Evolutionary conservation across 2,113 vertebrate genomes (phyloP).

Genomic region (human (Homo sapiens)): GRCh38 chr17:47699001-47699500

Average conservation of each 20-base stretch:
- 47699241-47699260: background rate
- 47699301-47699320: constrained; percentile 77
- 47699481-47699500: constrained; percentile 91
- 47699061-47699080: background rate
- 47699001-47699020: constrained; percentile 68
- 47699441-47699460: constrained; percentile 92
- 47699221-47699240: background rate
- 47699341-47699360: constrained; percentile 90
- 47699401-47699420: constrained; percentile 92
- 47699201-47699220: background rate
- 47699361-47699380: constrained; percentile 91
- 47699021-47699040: background rate
- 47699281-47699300: background rate
- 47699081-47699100: background rate
- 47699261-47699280: background rate
- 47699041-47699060: background rate
- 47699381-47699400: constrained; percentile 92
- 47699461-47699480: constrained; percentile 91
- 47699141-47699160: background rate
- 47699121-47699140: background rate
- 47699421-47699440: constrained; percentile 94
- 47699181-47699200: background rate
- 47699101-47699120: background rate
- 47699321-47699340: constrained; percentile 84
- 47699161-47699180: background rate